Evolutionary conservation across 2,888 invertebrate species (phyloP), one percentile per base, ranked within the genome.

Genomic region (Priocnemis perturbator): DNA sequence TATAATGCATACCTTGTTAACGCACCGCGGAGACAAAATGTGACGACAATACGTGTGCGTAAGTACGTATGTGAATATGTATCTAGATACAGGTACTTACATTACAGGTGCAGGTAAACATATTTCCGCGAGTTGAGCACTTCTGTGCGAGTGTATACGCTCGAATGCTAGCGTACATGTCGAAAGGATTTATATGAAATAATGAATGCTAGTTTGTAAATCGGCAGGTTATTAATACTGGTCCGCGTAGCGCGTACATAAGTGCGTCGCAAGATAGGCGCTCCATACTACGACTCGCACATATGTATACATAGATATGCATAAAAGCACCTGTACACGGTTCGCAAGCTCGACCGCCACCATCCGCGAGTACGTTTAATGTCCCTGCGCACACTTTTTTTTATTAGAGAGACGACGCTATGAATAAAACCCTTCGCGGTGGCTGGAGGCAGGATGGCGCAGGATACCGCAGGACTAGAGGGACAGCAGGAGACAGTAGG

Each of bases 381-480:
- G 86, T 82, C 76, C 74, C 79, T 79, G 66, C 77, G 79, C 78
- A 78, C 80, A 77, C 73, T 78, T 78, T 74, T 82, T 85, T 85
- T 87, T 86, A 86, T 85, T 86, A 85, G 85, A 83, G 67, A 75
- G 78, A 76, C 81, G 80, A 79, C 79, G 84, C 80, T 79, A 83
- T 85, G 86, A 86, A 87, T 86, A 87, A 85, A 81, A 82, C 77
- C 77, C 81, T 73, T 69, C 70, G 76, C 11, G 37, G 7, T n/a
- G 50, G 50, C 73, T 74, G 77, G 74, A 62, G 71, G 30, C 64
- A 67, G 66, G 66, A 57, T 65, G 60, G 52, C 2, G 2, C 50
- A 17, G 44, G 15, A 19, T 58, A 44, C 21, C 20, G 11, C 45
- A 65, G 57, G 63, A 68, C 58, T 68, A 55, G 70, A 14, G 58